Evolutionary conservation across 1,140 invertebrate genomes (phyloP).

Genomic region (Drosophila arizonae): DNA sequence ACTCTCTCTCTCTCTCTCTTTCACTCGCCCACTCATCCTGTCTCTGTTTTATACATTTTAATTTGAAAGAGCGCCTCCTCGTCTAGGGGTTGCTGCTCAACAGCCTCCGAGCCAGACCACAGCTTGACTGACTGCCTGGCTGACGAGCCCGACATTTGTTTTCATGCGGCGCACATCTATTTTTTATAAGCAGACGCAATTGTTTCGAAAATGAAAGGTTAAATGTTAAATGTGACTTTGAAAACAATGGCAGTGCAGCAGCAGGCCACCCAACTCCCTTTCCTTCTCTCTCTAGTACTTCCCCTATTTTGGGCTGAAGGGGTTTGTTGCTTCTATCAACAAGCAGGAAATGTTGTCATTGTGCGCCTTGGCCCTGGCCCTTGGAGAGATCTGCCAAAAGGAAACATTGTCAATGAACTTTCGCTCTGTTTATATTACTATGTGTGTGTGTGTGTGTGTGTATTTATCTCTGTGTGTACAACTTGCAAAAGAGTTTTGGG

Average conservation of each 20-base stretch:
- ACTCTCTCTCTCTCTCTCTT: constrained; percentile 12
- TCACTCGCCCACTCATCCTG: constrained; percentile 35
- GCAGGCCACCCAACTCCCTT: not conserved
- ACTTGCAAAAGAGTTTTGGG: constrained; percentile 17
- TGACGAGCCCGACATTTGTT: constrained; percentile 35
- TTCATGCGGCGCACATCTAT: constrained; percentile 71
- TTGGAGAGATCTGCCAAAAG: constrained; percentile 57
- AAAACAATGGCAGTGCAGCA: constrained; percentile 61
- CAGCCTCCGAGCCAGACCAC: constrained; percentile 32
- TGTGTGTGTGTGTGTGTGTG: not conserved
- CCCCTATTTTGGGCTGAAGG: not conserved
- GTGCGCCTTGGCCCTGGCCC: constrained; percentile 32
- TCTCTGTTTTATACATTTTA: constrained; percentile 74
- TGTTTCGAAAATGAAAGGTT: constrained; percentile 80
- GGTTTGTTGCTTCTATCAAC: constrained; percentile 30
- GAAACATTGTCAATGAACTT: constrained; percentile 76
- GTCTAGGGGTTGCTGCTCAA: constrained; percentile 25
- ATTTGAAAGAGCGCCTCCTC: constrained; percentile 61
- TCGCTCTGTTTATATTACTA: constrained; percentile 21
- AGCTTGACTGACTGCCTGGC: constrained; percentile 36
- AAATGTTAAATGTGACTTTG: constrained; percentile 80
- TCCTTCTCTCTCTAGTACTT: not conserved
- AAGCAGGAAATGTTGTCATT: constrained; percentile 69
- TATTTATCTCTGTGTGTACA: not conserved
- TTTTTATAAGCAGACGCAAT: constrained; percentile 81